phyloP scores from a whole-genome alignment of 1,140 invertebrate genomes.

The Drosophila lowei region DNA sequence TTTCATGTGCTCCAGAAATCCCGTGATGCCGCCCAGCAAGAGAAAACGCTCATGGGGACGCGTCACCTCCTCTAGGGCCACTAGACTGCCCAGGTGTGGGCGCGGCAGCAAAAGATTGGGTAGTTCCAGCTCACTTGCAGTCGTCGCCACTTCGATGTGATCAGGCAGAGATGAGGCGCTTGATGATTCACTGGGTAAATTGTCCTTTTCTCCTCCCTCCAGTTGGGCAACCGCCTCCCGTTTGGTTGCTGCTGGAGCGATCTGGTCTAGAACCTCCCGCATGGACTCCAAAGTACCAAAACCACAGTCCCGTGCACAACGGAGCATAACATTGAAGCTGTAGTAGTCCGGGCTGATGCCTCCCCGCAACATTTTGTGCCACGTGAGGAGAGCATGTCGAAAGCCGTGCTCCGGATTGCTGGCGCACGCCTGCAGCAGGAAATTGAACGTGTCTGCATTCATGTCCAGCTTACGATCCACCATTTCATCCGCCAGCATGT shows the following conservation, averaged over 20 bases:
- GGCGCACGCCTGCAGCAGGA: constrained; percentile 92
- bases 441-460: constrained; percentile 89
- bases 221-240: background rate
- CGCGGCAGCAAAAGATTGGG: constrained; percentile 86
- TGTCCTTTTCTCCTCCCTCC: background rate
- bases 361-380: constrained; percentile 90
- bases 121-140: constrained; percentile 47
- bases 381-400: constrained; percentile 90
- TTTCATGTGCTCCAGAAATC: constrained; percentile 90
- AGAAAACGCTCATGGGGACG: constrained; percentile 88
- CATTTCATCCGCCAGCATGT: constrained; percentile 94
- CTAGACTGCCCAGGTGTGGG: constrained; percentile 85
- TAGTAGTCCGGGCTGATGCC: constrained; percentile 88
- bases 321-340: constrained; percentile 92
- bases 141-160: constrained; percentile 34
- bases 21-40: constrained; percentile 90
- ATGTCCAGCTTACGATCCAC: constrained; percentile 86
- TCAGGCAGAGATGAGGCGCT: background rate
- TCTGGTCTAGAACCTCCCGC: constrained; percentile 82
- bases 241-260: constrained; percentile 23
- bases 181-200: background rate
- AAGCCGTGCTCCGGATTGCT: constrained; percentile 91
- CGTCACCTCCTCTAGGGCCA: constrained; percentile 85
- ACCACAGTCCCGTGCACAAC: constrained; percentile 90
- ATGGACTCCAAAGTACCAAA: constrained; percentile 87